Percentiles rank a stretch among this genome's conserved stretches.
phyloP scores from a whole-genome alignment of 2,797 vertebrate species.

The Premnoplex brunnescens region DNA sequence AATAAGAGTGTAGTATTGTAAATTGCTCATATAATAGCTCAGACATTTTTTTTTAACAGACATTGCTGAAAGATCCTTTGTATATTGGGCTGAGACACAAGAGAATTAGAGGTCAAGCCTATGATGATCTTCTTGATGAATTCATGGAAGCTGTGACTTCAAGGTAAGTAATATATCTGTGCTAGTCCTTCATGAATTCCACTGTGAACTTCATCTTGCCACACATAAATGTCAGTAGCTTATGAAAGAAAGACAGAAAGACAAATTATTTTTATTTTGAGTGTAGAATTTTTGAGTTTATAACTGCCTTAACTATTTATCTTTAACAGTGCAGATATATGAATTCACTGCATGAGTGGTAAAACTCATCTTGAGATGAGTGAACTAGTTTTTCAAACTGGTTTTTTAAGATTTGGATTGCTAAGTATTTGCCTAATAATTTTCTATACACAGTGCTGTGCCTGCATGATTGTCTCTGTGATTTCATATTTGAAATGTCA shows the following conservation, averaged over 20 bases:
- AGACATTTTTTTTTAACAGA: conserved; percentile 71
- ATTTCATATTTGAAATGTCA: neutral
- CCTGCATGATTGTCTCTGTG: neutral
- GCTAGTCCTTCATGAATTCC: neutral
- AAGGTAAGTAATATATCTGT: conserved; percentile 79
- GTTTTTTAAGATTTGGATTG: neutral
- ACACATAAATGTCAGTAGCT: neutral
- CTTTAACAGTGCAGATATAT: neutral
- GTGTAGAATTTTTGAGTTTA: neutral
- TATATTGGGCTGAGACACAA: conserved; percentile 95
- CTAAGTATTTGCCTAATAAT: neutral
- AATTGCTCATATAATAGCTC: neutral
- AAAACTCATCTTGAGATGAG: neutral
- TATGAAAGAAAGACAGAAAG: neutral
- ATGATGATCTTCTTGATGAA: conserved; percentile 94
- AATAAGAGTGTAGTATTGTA: neutral
- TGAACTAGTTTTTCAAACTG: neutral
- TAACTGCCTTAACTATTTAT: neutral
- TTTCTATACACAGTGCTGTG: neutral
- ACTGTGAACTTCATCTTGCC: neutral
- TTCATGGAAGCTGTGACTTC: conserved; percentile 95
- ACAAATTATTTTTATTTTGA: neutral
- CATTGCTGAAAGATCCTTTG: conserved; percentile 90
- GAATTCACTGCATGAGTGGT: neutral
- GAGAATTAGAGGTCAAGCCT: conserved; percentile 88